Evolutionary conservation across 2,797 vertebrate species (phyloP).

Genomic region (Merluccius polli): DNA sequence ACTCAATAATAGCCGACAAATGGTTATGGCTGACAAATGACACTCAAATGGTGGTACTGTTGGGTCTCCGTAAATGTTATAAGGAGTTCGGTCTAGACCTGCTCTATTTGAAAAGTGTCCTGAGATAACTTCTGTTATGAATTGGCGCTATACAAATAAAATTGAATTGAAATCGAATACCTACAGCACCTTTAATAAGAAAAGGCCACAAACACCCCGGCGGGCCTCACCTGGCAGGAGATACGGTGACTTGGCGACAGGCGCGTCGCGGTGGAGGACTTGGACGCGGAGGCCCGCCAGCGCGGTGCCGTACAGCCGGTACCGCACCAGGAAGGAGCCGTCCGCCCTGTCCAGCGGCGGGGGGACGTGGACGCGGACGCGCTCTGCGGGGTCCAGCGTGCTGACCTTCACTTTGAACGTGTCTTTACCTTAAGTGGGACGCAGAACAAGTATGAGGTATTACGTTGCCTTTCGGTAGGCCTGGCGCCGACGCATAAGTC

Average conservation of each 20-base stretch:
- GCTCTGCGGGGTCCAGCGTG: conserved; percentile 76
- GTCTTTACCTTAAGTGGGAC: conserved; percentile 67
- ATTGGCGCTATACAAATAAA: too few relatives aligned
- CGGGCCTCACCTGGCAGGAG: conserved; percentile 72
- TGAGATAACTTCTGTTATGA: too few relatives aligned
- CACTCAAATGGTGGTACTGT: too few relatives aligned
- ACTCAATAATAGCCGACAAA: too few relatives aligned
- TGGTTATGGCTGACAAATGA: too few relatives aligned
- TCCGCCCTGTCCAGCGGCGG: conserved; percentile 84
- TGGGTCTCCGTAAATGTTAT: too few relatives aligned
- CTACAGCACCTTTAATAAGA: not conserved
- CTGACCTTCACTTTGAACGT: conserved; percentile 82
- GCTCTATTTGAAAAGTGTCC: too few relatives aligned
- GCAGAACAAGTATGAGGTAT: not conserved
- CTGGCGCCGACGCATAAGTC: not conserved
- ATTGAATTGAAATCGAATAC: too few relatives aligned
- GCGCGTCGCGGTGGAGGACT: conserved; percentile 72
- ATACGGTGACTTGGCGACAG: conserved; percentile 85
- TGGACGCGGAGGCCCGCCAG: conserved; percentile 78
- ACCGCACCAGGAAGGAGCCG: conserved; percentile 85
- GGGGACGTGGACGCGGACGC: conserved; percentile 78
- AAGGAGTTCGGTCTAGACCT: too few relatives aligned
- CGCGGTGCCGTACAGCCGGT: conserved; percentile 81
- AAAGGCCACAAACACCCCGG: conserved; percentile 3
- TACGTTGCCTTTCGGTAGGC: not conserved